Evolutionary conservation across 2,888 invertebrate species (phyloP).

Genomic region (Xylota segnis): DNA sequence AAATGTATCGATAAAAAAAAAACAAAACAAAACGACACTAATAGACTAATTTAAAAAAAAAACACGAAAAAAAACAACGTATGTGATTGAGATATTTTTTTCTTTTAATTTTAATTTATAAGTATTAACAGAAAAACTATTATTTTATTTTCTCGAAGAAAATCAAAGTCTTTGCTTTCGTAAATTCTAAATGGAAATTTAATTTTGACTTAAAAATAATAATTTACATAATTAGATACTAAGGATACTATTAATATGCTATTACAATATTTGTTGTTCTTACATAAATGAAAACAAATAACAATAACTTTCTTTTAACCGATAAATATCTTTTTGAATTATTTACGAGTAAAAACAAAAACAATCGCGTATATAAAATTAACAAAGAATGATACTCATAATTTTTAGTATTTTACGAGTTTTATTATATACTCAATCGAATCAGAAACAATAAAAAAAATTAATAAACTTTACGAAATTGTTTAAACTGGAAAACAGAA

Average conservation of each 20-base stretch:
- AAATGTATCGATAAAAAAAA: constrained; percentile 13
- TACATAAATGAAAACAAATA: constrained; percentile 11
- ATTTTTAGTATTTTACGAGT: constrained; percentile 77
- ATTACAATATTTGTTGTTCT: constrained; percentile 33
- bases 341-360: constrained; percentile 10
- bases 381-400: constrained; percentile 83
- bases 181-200: neutral
- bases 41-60: constrained; percentile 43
- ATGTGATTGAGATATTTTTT: constrained; percentile 39
- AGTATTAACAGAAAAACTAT: constrained; percentile 21
- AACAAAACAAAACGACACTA: constrained; percentile 40
- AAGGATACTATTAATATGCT: constrained; percentile 24
- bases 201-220: neutral
- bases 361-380: constrained; percentile 43
- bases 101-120: constrained; percentile 10
- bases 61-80: neutral
- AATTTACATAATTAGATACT: constrained; percentile 1
- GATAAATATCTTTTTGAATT: constrained; percentile 21
- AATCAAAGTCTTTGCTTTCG: neutral
- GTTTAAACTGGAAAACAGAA: neutral
- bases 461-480: constrained; percentile 12
- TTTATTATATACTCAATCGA: constrained; percentile 38
- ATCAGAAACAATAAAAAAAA: constrained; percentile 47
- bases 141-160: constrained; percentile 2
- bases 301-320: constrained; percentile 21